Evolutionary conservation across 37 sponge, comb jelly and placozoan genomes (phyloP), one percentile per base, ranked within the genome.

Genomic region (Halichondria panicea): DNA sequence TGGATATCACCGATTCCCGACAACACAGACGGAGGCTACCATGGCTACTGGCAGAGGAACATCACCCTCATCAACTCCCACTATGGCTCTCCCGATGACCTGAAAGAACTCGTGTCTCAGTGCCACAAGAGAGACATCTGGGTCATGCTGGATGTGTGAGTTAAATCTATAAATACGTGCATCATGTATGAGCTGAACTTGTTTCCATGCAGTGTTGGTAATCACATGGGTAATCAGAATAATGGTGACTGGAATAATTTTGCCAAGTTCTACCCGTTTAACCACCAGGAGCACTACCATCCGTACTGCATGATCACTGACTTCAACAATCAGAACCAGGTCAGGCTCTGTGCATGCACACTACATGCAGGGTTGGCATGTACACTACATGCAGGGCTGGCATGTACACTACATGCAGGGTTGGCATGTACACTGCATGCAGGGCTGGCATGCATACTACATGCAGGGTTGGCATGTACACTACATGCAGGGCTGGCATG

Each of bases 131-230:
- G 78, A 43, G 85, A 74, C n/a, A 88, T 92, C 25, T 92, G 93
- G 93, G 89, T 92, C 12, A 92, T 92, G 93, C 68, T 92, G 18
- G 93, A 92, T 70, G 85, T 92, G 90, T 89, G 78, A 77, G 90
- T n/a, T 38, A n/a, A 13, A 7, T 65, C 6, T 64, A 15, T 21
- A n/a, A 24, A 24, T 59, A 19, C n/a, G 60, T 59, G 60, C 27
- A 59, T 59, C 52, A 48, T 15, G 52, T 48, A 15, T 11, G 15
- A 48, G 11, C 15, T 48, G 52, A n/a, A n/a, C 11, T 55, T n/a
- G 25, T 55, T 55, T 3, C 4, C 9, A 25, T 55, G 1, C 43
- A 89, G 90, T 75, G 93, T 92, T 38, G 93, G 55, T 37, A 92
- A 92, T 36, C 93, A 92, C 67, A 76, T 92, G 80, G 93, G 93